Evolutionary conservation across 92 coral and sea anemone genomes (phyloP), one percentile per base, ranked within the genome.

Genomic region (Palythoa grandis): DNA sequence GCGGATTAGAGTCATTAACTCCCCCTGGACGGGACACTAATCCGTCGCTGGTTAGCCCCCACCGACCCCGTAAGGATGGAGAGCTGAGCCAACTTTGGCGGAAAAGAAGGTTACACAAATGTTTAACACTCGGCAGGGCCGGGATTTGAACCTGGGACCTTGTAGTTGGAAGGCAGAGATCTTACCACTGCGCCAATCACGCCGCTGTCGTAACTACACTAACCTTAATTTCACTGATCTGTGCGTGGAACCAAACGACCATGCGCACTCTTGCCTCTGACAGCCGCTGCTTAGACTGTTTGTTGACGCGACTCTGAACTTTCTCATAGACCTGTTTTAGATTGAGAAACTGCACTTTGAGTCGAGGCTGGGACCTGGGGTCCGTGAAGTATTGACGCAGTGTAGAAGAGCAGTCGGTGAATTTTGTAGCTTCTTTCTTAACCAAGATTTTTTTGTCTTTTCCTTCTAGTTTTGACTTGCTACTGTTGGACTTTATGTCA

Each of bases 301-400:
- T 90, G 50, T 96, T 95, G 66, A 93, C 95, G 67, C 99, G 93
- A 79, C 95, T 95, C 61, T 97, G 99, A 12, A 94, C 95, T 73
- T 97, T 97, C 52, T 92, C 95, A 54, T 97, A 97, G 39, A 89
- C 93, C 70, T 95, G 89, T 24, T 80, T 84, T 24, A 86, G 75
- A 52, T 83, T 82, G 53, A 92, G 71, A 50, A 87, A 87, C 48
- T 78, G 76, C 8, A 90, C 76, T 69, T 60, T 61, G n/a, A 85
- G 54, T 12, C 78, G 63, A 14, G 74, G 75, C 56, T 79, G 38
- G 20, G 57, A 52, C 66, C 52, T 65, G 2, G 23, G 43, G 14
- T 9, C 58, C 23, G 43, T 43, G 17, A 66, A 5, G 17, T 75
- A 47, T 43, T 53, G 25, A 80, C 61, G 23, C 4, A 80, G 24